Percentiles rank a stretch among this genome's conserved stretches.
Evolutionary conservation across 2,888 invertebrate genomes (phyloP).

Genomic region (Paralinhomoeus sp.): DNA sequence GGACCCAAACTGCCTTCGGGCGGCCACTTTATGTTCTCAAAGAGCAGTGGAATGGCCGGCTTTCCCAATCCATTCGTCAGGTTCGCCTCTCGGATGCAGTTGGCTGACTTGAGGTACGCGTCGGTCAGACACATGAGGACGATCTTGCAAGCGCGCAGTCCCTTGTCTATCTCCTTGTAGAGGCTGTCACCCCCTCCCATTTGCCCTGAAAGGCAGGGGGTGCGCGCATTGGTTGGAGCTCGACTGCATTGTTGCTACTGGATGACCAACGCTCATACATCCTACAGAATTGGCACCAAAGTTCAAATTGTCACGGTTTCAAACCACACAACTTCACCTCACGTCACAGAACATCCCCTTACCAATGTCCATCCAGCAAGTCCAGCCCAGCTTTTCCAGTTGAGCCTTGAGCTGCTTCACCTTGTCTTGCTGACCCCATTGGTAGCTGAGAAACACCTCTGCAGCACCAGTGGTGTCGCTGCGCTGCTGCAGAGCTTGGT

Average conservation of each 20-base stretch:
- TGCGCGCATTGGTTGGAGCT: too few relatives aligned
- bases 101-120: not conserved
- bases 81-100: not conserved
- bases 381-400: constrained; percentile 27
- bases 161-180: not conserved
- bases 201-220: constrained; percentile 11
- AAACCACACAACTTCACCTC: too few relatives aligned
- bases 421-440: constrained; percentile 30
- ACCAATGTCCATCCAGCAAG: constrained; percentile 32
- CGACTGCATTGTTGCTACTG: too few relatives aligned
- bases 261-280: too few relatives aligned
- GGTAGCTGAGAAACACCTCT: constrained; percentile 30
- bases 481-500: too few relatives aligned
- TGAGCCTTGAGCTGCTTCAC: constrained; percentile 24
- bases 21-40: too few relatives aligned
- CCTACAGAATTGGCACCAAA: too few relatives aligned
- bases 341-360: too few relatives aligned
- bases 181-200: constrained; percentile 24
- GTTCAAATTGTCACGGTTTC: too few relatives aligned
- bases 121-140: not conserved
- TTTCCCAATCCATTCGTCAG: too few relatives aligned
- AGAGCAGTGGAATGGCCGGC: too few relatives aligned
- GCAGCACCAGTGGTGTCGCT: constrained; percentile 7
- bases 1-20: too few relatives aligned
- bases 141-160: not conserved